These are phyloP conservation scores for Sternotherus odoratus DNA, from an alignment of 2,797 vertebrate genomes.

Conservation along the genomic window DNA sequence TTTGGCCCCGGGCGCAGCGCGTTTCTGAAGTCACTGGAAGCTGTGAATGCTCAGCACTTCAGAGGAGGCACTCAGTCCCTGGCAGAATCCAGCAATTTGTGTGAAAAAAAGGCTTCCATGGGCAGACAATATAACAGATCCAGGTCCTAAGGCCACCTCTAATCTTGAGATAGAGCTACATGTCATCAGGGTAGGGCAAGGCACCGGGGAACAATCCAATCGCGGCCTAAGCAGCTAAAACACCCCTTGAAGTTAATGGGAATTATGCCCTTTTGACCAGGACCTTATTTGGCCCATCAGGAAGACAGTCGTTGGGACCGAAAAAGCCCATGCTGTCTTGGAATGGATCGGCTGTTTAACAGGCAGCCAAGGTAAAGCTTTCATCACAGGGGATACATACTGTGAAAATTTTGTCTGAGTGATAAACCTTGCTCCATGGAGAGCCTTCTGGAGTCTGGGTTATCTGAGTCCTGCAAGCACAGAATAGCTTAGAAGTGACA, in stretches of 20 bases:
- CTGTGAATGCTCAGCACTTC: neutral
- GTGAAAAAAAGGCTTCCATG: neutral
- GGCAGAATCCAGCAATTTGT: neutral
- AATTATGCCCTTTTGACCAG: neutral
- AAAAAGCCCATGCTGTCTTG: neutral
- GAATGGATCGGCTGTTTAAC: neutral
- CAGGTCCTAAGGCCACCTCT: neutral
- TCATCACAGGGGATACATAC: neutral
- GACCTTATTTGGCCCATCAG: no score
- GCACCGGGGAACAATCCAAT: no score
- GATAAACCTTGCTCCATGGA: neutral
- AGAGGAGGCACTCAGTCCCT: fast-evolving
- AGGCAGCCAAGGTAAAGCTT: neutral
- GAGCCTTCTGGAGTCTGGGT: neutral
- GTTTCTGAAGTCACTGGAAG: fast-evolving
- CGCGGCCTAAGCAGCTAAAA: no score
- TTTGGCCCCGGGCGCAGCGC: neutral
- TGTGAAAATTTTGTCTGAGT: neutral
- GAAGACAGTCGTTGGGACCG: neutral
- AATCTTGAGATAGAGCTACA: neutral
- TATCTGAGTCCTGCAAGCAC: neutral
- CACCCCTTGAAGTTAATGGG: neutral
- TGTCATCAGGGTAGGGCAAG: neutral
- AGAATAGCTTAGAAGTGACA: neutral
- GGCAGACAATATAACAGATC: neutral